These are phyloP conservation scores for Eilema caniola DNA, from an alignment of 2,888 invertebrate species.

Conservation along the genomic window DNA sequence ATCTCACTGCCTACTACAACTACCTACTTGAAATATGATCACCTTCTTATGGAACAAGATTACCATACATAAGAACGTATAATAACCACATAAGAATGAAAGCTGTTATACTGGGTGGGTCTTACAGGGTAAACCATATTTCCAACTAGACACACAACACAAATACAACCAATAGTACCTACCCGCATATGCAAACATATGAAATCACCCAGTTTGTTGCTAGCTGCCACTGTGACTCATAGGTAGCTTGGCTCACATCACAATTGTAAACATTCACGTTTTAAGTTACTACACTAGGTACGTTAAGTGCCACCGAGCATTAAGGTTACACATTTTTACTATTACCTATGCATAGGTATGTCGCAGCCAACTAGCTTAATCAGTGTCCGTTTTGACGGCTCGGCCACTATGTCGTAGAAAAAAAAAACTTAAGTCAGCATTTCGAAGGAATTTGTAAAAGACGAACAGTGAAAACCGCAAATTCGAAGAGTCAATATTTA, in stretches of 20 bases:
- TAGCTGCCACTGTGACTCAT: slow-evolving; percentile 30
- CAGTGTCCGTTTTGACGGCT: too few species aligned
- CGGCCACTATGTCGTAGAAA: too few species aligned
- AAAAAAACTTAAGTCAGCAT: too few species aligned
- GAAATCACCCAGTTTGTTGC: slow-evolving; percentile 38
- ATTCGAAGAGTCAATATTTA: too few species aligned
- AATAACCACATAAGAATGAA: not conserved
- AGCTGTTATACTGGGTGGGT: not conserved
- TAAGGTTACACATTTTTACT: not conserved
- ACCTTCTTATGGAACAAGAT: not conserved
- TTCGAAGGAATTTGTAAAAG: too few species aligned
- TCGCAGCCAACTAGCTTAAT: too few species aligned
- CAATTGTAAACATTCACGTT: slow-evolving; percentile 11
- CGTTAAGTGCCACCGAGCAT: not conserved
- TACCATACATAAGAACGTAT: not conserved
- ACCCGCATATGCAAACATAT: slow-evolving; percentile 50
- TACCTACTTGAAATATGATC: not conserved
- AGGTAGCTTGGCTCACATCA: slow-evolving; percentile 14
- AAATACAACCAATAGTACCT: slow-evolving; percentile 14
- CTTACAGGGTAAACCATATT: not conserved
- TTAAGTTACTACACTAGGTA: slow-evolving; percentile 4
- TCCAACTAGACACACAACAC: slow-evolving; percentile 19
- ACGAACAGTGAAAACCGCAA: too few species aligned
- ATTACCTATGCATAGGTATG: not conserved
- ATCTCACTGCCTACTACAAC: not conserved